Base-by-base conservation (phyloP, 2,888 invertebrate genomes). In the Aelia acuminata region DNA sequence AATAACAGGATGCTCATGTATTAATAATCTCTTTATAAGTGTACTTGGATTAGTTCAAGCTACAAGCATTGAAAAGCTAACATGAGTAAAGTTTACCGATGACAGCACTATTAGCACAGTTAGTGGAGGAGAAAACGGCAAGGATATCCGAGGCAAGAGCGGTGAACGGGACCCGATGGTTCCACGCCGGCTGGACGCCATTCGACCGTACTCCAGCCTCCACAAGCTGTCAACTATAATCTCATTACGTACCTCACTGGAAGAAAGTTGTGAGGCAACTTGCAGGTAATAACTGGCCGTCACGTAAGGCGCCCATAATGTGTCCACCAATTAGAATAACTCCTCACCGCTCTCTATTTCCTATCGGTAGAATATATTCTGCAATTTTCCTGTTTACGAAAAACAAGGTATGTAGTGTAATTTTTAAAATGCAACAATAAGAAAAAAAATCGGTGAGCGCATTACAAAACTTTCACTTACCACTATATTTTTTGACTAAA, bases 241-340 rank as follows among this genome's bases (percentile, higher is more conserved):
- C 80, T 80, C 80, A 80, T 80, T 80, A 80, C 80, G 80, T 80
- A 80, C 80, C n/a, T 43, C n/a, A 20, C 43, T 47, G n/a, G 10
- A 80, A 15, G 80, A 80, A 80, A 80, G 80, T 80, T 80, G 80
- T 80, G 39, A 43, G 80, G 80, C 80, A 80, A 47, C 43, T 43
- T 43, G 43, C n/a, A 35, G 63, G 63, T 70, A 70, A 70, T 70
- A 70, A 43, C 80, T n/a, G 22, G 13, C 1, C 18, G 43, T 80
- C 80, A 80, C 80, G 80, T 80, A 80, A 80, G 80, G 80, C 7
- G 43, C n/a, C 43, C 80, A 47, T 80, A 80, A 80, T 80, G 80
- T 80, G 80, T n/a, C 39, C 43, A 22, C 43, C 43, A 80, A 47
- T 47, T 80, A 80, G 63, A 31, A 70, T 70, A 70, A 70, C 63